Evolutionary conservation across 2,113 vertebrate species (phyloP), one percentile per base, ranked within the genome.

Genomic region (Pomatorhinus ruficollis): DNA sequence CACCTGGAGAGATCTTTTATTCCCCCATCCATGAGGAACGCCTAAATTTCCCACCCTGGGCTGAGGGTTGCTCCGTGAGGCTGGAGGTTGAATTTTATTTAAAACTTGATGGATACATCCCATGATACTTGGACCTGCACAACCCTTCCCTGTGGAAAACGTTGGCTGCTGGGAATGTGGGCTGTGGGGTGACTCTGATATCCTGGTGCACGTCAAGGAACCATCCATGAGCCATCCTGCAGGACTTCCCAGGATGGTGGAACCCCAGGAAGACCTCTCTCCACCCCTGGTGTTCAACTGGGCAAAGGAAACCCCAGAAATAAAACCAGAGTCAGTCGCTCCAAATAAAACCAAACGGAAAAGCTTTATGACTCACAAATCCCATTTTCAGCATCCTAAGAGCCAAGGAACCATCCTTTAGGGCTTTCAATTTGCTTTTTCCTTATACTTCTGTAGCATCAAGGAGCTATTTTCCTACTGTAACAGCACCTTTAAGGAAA

Each of bases 111-210:
- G 3, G 28, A 6, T 31, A 10, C 3, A 35, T 33, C 15, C 27
- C 27, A 4, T 6, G 6, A 39, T 28, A 7, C 3, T 6, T 70
- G 23, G 22, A 44, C 0, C 1, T 47, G 49, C 53, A 31, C 2
- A 5, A 3, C 23, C 4, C 18, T 77, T 80, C 59, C 22, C 39
- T 1, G 0, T 3, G 7, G 24, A 61, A 83, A 52, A 17, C 0
- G 0, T 28, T 42, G 72, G 23, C 57, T 76, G 44, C 42, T 69
- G 37, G 20, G 15, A 47, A 39, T 35, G 42, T 70, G 0, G 1
- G 54, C 60, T 66, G 16, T 1, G 2, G 65, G 25, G 45, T 27
- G 42, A 39, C 22, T 74, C 57, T 65, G 44, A 37, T 11, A 5
- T 37, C 42, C 52, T 4, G 15, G 4, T 63, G 9, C 28, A 11